Conservation (phyloP, 1,140 invertebrate species). For the Stenopsyche tienmushanensis region DNA sequence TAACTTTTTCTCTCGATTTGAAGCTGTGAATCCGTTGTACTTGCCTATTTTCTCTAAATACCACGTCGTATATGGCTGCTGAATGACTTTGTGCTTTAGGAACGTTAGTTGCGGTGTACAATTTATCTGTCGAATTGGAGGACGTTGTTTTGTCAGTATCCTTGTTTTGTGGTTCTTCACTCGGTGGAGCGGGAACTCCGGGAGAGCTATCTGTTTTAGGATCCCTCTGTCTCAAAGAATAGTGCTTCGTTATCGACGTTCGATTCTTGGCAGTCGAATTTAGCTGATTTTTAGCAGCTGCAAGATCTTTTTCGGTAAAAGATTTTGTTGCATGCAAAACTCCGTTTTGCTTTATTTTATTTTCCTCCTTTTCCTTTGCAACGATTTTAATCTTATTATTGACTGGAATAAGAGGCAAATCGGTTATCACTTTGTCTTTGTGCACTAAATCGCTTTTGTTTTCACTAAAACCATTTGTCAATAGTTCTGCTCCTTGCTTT, state of each 20-base stretch:
- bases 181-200: slow-evolving; percentile 26
- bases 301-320: slow-evolving; percentile 12
- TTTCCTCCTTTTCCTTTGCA: slow-evolving; percentile 6
- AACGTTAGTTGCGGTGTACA: slow-evolving; percentile 4
- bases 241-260: slow-evolving; percentile 52
- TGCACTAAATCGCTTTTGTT: too few species aligned
- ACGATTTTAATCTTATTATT: slow-evolving; percentile 21
- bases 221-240: slow-evolving; percentile 54
- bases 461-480: slow-evolving; percentile 19
- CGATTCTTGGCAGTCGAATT: slow-evolving; percentile 43
- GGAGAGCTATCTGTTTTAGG: slow-evolving; percentile 45
- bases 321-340: not conserved
- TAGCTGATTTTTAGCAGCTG: slow-evolving; percentile 9
- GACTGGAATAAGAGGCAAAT: slow-evolving; percentile 26
- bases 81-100: slow-evolving; percentile 10
- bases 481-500: not conserved
- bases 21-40: slow-evolving; percentile 34
- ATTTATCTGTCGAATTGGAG: not conserved
- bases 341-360: not conserved
- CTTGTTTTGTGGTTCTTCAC: slow-evolving; percentile 15
- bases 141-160: slow-evolving; percentile 4
- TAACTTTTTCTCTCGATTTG: slow-evolving; percentile 25
- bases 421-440: slow-evolving; percentile 36
- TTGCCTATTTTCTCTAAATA: slow-evolving; percentile 27
- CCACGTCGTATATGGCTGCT: slow-evolving; percentile 33